Conservation (phyloP, 2,888 invertebrate species). For the Panzeria rudis region DNA sequence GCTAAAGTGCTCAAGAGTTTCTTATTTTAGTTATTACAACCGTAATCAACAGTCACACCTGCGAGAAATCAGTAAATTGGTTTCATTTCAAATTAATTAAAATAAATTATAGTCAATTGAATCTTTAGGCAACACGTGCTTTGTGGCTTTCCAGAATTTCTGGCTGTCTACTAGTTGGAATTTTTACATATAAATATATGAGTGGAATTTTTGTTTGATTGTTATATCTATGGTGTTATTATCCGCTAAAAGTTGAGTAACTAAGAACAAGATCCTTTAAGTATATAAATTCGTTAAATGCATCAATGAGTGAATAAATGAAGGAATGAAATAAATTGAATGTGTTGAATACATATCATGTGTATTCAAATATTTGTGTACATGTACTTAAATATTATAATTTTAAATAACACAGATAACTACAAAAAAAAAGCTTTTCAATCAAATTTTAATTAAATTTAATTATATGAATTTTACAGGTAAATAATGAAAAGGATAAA, state of each 20-base stretch:
- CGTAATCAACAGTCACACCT: not conserved
- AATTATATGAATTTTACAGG: conserved; percentile 74
- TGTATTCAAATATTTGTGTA: not conserved
- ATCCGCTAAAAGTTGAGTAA: conserved; percentile 62
- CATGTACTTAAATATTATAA: conserved; percentile 4
- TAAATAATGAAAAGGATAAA: conserved; percentile 55
- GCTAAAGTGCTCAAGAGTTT: not conserved
- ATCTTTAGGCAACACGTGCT: conserved; percentile 49
- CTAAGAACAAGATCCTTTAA: conserved; percentile 39
- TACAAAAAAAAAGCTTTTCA: conserved; percentile 74
- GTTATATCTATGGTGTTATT: conserved; percentile 50
- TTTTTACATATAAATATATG: too few relatives aligned
- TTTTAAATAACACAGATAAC: conserved; percentile 48
- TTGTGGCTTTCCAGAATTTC: conserved; percentile 35
- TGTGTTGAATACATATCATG: not conserved
- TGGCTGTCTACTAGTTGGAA: conserved; percentile 1
- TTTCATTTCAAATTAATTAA: conserved; percentile 9
- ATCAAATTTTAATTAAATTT: conserved; percentile 76
- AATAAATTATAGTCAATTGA: not conserved
- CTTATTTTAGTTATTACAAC: conserved; percentile 18
- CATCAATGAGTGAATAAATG: conserved; percentile 13
- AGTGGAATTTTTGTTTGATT: not conserved
- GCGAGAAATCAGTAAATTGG: conserved; percentile 18
- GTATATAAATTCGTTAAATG: conserved; percentile 37
- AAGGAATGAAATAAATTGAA: conserved; percentile 10